Percentiles rank a stretch among this genome's conserved stretches.
phyloP scores from a whole-genome alignment of 2,888 invertebrate genomes.

The Macrosiphum euphorbiae region DNA sequence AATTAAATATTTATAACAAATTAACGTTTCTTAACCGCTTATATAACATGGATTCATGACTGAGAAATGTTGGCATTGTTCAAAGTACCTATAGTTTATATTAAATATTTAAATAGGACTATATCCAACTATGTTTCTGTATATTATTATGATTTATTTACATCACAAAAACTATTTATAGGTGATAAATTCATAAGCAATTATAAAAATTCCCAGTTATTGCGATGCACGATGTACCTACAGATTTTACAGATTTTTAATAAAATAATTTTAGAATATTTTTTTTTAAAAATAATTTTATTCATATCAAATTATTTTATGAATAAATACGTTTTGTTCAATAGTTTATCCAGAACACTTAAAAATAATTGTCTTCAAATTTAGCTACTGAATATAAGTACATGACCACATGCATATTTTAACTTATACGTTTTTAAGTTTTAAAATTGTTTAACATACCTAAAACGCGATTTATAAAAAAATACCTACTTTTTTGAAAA shows the following conservation, averaged over 20 bases:
- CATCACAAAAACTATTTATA: background rate
- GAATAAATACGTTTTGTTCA: too few relatives aligned
- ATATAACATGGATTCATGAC: background rate
- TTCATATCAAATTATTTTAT: too few relatives aligned
- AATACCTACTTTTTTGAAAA: background rate
- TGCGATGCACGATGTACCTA: too few relatives aligned
- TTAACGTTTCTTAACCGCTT: background rate
- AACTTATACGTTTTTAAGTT: background rate
- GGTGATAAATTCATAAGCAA: background rate
- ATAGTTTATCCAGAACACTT: background rate
- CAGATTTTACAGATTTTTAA: too few relatives aligned
- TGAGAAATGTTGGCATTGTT: background rate
- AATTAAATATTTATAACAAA: background rate
- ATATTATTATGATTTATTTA: background rate
- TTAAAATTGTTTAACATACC: background rate
- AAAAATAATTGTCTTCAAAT: background rate
- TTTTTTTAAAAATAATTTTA: too few relatives aligned
- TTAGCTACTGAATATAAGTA: background rate
- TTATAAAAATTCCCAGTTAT: too few relatives aligned
- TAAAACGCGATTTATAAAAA: background rate
- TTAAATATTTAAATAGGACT: background rate
- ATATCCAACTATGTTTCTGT: background rate
- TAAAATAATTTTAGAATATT: too few relatives aligned
- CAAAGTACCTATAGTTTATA: background rate
- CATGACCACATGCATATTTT: background rate